Percentiles rank a stretch among this genome's conserved stretches.
Evolutionary conservation across 2,888 invertebrate species (phyloP).

Genomic region (Ormyrus pomaceus): DNA sequence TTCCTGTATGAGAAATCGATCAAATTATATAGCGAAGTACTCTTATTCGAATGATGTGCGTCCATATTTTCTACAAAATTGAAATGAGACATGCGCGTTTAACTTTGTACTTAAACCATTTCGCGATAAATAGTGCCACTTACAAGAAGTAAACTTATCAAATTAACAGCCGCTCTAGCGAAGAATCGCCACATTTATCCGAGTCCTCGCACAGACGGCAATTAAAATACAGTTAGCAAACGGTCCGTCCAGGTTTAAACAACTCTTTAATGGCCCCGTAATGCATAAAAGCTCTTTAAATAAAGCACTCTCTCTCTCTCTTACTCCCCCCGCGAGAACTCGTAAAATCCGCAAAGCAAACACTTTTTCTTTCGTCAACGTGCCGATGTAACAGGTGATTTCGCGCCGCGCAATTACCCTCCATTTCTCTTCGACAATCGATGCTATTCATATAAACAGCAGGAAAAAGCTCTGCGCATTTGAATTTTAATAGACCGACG

Average conservation of each 20-base stretch:
- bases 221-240: slow-evolving; percentile 40
- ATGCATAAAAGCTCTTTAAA: slow-evolving; percentile 47
- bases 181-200: background rate
- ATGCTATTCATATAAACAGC: slow-evolving; percentile 9
- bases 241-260: slow-evolving; percentile 29
- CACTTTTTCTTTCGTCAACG: slow-evolving; percentile 7
- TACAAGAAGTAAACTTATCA: too few relatives aligned
- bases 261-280: slow-evolving; percentile 38
- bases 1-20: too few relatives aligned
- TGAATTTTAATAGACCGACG: slow-evolving; percentile 33
- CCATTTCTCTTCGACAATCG: slow-evolving; percentile 2
- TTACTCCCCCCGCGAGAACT: slow-evolving; percentile 1
- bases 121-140: too few relatives aligned
- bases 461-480: slow-evolving; percentile 17
- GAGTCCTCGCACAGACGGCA: background rate
- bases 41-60: too few relatives aligned
- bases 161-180: too few relatives aligned
- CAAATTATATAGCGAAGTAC: too few relatives aligned
- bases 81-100: too few relatives aligned
- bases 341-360: slow-evolving; percentile 47
- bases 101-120: too few relatives aligned
- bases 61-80: too few relatives aligned
- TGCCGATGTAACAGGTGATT: slow-evolving; percentile 47
- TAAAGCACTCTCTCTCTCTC: slow-evolving; percentile 23
- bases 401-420: slow-evolving; percentile 20